Conservation (phyloP, 2,888 invertebrate species). For the Leucoptera coffeella region DNA sequence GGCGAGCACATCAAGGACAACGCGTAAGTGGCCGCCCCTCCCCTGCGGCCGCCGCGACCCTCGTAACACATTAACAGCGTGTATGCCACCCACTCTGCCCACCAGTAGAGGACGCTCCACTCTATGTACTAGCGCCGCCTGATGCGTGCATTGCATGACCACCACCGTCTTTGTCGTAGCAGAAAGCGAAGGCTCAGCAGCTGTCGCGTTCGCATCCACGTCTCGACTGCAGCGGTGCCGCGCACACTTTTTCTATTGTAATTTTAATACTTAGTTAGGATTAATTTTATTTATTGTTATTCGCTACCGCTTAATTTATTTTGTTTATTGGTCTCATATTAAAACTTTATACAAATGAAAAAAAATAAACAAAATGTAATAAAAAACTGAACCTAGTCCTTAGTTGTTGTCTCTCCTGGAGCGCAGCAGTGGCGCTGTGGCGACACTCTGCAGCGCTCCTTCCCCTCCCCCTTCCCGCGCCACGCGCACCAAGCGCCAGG, state of each 20-base stretch:
- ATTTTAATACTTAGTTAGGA: conserved; percentile 47
- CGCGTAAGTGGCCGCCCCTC: no score
- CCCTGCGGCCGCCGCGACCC: no score
- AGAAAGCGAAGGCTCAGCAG: conserved; percentile 44
- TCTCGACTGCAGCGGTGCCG: conserved; percentile 42
- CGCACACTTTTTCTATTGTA: conserved; percentile 42
- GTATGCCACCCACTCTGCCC: conserved; percentile 50
- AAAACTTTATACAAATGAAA: conserved; percentile 39
- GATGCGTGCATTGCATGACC: conserved; percentile 54
- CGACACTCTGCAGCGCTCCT: background rate
- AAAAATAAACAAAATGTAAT: conserved; percentile 19
- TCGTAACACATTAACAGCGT: conserved; percentile 52
- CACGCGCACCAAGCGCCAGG: conserved; percentile 20
- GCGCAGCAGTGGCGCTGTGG: no score
- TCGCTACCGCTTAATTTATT: conserved; percentile 51
- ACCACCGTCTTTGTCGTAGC: conserved; percentile 53
- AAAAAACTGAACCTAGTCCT: conserved; percentile 46
- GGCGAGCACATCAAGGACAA: conserved; percentile 80
- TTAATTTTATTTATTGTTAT: conserved; percentile 22
- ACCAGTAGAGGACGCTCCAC: conserved; percentile 44
- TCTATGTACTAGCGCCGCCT: conserved; percentile 47
- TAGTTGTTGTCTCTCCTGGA: conserved; percentile 22
- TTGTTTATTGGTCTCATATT: conserved; percentile 40
- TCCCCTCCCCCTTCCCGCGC: background rate
- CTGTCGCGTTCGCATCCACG: conserved; percentile 36